Base-by-base conservation (phyloP, 2,797 vertebrate species). In the Acanthurus leucopareius region DNA sequence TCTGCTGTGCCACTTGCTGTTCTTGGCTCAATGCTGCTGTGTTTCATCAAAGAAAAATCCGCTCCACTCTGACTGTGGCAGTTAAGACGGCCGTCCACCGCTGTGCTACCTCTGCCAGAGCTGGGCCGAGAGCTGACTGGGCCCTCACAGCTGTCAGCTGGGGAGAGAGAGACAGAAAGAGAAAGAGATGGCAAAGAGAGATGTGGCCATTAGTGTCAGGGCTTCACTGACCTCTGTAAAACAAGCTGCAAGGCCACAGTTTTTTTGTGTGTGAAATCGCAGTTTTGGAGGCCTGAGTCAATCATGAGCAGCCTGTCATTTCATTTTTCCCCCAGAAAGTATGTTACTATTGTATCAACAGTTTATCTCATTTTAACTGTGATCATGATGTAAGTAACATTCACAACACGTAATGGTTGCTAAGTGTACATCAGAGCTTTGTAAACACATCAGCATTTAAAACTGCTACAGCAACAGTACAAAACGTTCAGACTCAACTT, bases 11-110 rank as follows among this genome's bases (percentile, higher is more conserved):
- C 94, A 95, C 95, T 96, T 96, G 95, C 95, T 96, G 90, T 96
- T 97, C 91, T 96, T 96, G 96, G 96, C 95, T 77, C 58, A 5
- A 59, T 65, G 89, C 91, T 85, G 85, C 88, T 92, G 89, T 93
- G 94, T 93, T 96, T 95, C 95, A 96, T 96, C 96, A 95, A 95
- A 96, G 94, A 96, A 95, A 94, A 96, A 96, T 96, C 94, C 83
- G 62, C 91, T 94, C 90, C 73, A 71, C 90, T 91, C 85, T 76
- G 83, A 90, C 77, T 88, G 95, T 88, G 87, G 94, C 70, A n/a
- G 80, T 14, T 77, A 86, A 87, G 89, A 73, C 69, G 69, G 75
- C 82, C 81, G 85, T 94, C 91, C 88, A 81, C 88, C 84, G 82
- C 62, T 84, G 88, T 1, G 77, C 87, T 70, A 84, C 85, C 79